Base-by-base conservation (phyloP, 1,140 invertebrate genomes). In the Anastrepha ludens region DNA sequence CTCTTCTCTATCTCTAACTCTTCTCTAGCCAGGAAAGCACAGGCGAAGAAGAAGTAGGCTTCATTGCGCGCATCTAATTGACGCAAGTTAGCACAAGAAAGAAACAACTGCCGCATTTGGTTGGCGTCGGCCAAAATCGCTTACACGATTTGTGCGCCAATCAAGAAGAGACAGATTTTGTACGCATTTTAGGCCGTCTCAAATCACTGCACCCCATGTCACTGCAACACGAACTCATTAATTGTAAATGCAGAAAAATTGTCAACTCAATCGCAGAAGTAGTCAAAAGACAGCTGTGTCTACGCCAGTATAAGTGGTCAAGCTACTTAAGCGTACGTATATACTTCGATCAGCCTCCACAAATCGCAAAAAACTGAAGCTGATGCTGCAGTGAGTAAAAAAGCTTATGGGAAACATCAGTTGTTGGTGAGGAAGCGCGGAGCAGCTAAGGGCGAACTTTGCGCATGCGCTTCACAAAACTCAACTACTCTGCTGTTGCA, bases 161-260 rank as follows among this genome's bases (percentile, higher is more conserved):
- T 29, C 29, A 29, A 29, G 29, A 29, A 29, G 29, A 29, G 29
- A 0, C 29, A 29, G 29, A 29, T 29, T 29, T 29, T 29, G 29
- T 29, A 29, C 29, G 29, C 29, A 62, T 62, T 62, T 15, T 62
- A 15, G 15, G 50, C 60, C 60, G n/a, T 62, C 15, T 9, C 15
- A 17, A 74, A 29, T 55, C 74, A 81, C 74, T 58, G 74, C 55
- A n/a, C 15, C 15, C 3, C 74, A 81, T 50, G 17, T 50, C 11
- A 9, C 7, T 55, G 6, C 15, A 50, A 58, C 1, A 29, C 11
- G 7, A 17, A 15, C 7, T 81, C 8, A 47, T 44, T 62, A 62
- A 62, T 62, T 74, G 44, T n/a, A 81, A 81, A 81, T 81, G 47
- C 47, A 58, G 7, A 20, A 81, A 81, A 81, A 81, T 55, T 81